Evolutionary conservation across 2,113 vertebrate genomes (phyloP).

Genomic region (Eurypyga helias): DNA sequence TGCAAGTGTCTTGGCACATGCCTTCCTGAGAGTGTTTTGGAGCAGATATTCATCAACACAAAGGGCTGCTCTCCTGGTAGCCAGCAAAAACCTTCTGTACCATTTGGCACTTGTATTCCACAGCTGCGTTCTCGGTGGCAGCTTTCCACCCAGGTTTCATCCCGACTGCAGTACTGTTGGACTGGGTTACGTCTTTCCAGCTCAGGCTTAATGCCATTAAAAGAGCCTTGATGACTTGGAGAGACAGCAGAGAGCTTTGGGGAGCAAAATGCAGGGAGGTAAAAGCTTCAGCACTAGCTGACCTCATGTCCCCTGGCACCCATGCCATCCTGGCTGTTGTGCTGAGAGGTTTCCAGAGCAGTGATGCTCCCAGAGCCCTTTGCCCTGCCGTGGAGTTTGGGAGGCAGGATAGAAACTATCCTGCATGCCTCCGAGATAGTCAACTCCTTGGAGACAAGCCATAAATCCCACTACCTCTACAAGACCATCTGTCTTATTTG

Average conservation of each 20-base stretch:
- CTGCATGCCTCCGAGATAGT: not conserved
- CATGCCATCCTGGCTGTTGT: rapidly evolving
- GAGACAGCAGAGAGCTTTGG: constrained; percentile 34
- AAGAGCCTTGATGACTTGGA: constrained; percentile 75
- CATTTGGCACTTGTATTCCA: constrained; percentile 75
- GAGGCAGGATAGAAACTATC: not conserved
- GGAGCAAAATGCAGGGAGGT: not conserved
- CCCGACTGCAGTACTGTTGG: constrained; percentile 85
- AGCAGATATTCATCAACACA: constrained; percentile 21
- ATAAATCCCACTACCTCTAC: not conserved
- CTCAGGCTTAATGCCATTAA: constrained; percentile 76
- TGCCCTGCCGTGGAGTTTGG: rapidly evolving
- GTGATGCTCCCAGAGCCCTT: not conserved
- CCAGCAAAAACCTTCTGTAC: constrained; percentile 50
- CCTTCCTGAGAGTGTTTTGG: not conserved
- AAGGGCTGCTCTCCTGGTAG: constrained; percentile 25
- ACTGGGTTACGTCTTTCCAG: constrained; percentile 77
- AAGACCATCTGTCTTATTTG: not conserved
- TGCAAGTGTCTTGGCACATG: not conserved
- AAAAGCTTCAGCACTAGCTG: not conserved
- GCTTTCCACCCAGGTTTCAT: constrained; percentile 82
- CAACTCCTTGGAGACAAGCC: not conserved
- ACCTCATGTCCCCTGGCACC: rapidly evolving
- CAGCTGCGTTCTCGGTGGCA: constrained; percentile 80
- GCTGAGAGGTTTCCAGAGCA: not conserved